Evolutionary conservation across 1,140 invertebrate genomes (phyloP).

Genomic region (Cotesia vestalis): DNA sequence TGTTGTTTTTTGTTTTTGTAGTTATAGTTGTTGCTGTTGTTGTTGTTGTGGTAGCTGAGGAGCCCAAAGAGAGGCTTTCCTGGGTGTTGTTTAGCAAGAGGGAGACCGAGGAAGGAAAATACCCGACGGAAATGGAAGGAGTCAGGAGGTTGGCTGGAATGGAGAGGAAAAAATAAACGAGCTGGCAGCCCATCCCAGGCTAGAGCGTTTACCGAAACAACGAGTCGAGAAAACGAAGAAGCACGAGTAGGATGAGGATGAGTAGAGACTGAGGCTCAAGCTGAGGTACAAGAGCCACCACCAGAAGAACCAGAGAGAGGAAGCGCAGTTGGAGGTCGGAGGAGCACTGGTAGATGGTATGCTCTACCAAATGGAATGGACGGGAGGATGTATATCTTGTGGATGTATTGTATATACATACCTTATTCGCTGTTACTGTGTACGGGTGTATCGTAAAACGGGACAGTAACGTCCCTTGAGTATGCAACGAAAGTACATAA

Average conservation of each 20-base stretch:
- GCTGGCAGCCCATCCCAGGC: slow-evolving; percentile 37
- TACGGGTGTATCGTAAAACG: slow-evolving; percentile 38
- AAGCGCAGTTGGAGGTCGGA: background rate
- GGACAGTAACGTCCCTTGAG: slow-evolving; percentile 44
- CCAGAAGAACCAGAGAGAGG: background rate
- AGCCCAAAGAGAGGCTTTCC: slow-evolving; percentile 12
- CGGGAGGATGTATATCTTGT: slow-evolving; percentile 34
- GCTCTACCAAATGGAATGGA: slow-evolving; percentile 35
- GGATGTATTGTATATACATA: slow-evolving; percentile 23
- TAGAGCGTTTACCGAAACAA: slow-evolving; percentile 41
- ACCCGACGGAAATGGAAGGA: slow-evolving; percentile 1
- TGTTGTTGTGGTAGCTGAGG: too few species aligned
- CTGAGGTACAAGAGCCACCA: background rate
- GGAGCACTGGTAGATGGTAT: slow-evolving; percentile 3
- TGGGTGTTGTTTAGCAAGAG: background rate
- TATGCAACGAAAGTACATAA: slow-evolving; percentile 45
- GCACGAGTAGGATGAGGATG: background rate
- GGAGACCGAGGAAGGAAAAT: slow-evolving; percentile 7
- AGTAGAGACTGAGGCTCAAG: too few species aligned
- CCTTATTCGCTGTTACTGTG: too few species aligned
- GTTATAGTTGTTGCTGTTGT: too few species aligned
- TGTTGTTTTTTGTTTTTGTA: too few species aligned
- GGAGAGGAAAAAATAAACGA: slow-evolving; percentile 35
- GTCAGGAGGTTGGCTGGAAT: slow-evolving; percentile 15
- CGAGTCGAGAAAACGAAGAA: slow-evolving; percentile 15